Percentiles rank a stretch among this genome's conserved stretches.
Evolutionary conservation across 1,140 invertebrate species (phyloP).

Genomic region (Drosophila arawakana): DNA sequence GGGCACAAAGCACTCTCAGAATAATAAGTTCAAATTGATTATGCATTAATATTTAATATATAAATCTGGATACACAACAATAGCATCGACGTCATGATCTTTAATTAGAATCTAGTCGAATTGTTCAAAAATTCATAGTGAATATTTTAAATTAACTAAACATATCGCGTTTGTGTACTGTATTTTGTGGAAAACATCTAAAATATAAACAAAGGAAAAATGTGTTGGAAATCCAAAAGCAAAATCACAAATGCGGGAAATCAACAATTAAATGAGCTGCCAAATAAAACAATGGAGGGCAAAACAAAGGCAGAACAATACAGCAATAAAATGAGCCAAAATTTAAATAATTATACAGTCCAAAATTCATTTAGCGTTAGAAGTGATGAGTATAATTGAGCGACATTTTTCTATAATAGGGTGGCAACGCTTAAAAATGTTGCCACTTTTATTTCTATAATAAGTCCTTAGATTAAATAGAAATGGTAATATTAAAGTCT

Average conservation of each 20-base stretch:
- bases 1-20: neutral
- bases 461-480: no score
- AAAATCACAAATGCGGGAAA: slow-evolving; percentile 15
- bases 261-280: slow-evolving; percentile 13
- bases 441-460: no score
- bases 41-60: neutral
- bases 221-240: neutral
- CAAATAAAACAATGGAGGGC: slow-evolving; percentile 14
- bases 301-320: slow-evolving; percentile 5
- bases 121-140: neutral
- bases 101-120: slow-evolving; percentile 1
- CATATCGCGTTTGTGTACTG: slow-evolving; percentile 2
- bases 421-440: neutral
- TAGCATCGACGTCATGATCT: neutral
- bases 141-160: slow-evolving; percentile 10
- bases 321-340: slow-evolving; percentile 12
- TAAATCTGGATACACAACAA: neutral
- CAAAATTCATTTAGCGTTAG: slow-evolving; percentile 16
- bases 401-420: slow-evolving; percentile 19
- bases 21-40: neutral
- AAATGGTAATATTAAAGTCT: no score
- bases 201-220: slow-evolving; percentile 34
- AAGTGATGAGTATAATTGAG: neutral
- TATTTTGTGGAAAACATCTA: slow-evolving; percentile 35
- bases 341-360: slow-evolving; percentile 35